phyloP scores from a whole-genome alignment of 2,888 invertebrate genomes.

The Horisme vitalbata region DNA sequence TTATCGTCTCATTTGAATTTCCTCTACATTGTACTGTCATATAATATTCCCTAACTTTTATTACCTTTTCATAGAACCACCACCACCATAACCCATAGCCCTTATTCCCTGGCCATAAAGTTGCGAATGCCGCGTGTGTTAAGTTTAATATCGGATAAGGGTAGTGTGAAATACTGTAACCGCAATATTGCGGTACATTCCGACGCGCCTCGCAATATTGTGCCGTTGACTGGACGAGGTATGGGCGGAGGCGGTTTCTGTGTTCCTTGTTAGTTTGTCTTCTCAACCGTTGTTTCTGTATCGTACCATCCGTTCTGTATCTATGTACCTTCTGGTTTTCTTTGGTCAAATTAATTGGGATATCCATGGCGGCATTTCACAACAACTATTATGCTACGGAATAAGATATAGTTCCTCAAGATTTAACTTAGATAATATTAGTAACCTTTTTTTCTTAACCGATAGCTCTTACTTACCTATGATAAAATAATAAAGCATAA shows the following conservation, averaged over 20 bases:
- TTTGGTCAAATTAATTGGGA: too few species aligned
- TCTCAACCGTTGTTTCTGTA: too few species aligned
- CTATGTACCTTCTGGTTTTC: too few species aligned
- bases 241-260: slow-evolving; percentile 13
- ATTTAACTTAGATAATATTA: too few species aligned
- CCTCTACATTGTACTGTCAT: neutral
- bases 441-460: too few species aligned
- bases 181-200: slow-evolving; percentile 36
- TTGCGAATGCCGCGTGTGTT: neutral
- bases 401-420: too few species aligned
- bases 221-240: slow-evolving; percentile 8
- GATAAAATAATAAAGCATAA: too few species aligned
- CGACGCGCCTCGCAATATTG: slow-evolving; percentile 33
- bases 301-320: too few species aligned
- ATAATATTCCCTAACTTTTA: slow-evolving; percentile 4
- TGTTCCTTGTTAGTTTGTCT: too few species aligned
- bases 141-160: slow-evolving; percentile 8
- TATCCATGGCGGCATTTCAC: too few species aligned
- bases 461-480: too few species aligned
- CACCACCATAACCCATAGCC: neutral
- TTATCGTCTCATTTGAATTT: neutral
- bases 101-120: neutral
- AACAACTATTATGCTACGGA: too few species aligned
- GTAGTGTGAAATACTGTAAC: slow-evolving; percentile 34
- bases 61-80: slow-evolving; percentile 7